A percentile compares a stretch with the other conserved stretches of the same genome.
phyloP scores from a whole-genome alignment of 1,140 invertebrate species.

The Bicyclus anynana region DNA sequence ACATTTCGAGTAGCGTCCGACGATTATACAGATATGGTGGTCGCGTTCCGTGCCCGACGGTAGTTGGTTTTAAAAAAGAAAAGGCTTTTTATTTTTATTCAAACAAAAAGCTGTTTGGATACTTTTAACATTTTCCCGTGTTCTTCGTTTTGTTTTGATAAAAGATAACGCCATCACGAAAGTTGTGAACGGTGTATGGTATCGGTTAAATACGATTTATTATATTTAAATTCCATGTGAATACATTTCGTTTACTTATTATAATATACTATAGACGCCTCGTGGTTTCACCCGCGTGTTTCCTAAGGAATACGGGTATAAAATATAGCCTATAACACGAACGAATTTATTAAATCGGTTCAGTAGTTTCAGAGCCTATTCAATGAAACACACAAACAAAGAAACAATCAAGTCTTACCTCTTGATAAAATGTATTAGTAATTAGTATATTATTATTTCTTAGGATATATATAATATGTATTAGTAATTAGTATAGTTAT shows the following conservation, averaged over 20 bases:
- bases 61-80: conserved; percentile 64
- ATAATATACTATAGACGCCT: no score
- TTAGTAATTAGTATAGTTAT: no score
- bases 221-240: neutral
- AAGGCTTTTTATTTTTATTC: conserved; percentile 44
- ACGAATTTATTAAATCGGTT: no score
- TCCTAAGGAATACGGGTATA: no score
- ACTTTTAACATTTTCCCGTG: conserved; percentile 44
- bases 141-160: conserved; percentile 55
- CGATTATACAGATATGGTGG: conserved; percentile 67
- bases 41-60: conserved; percentile 63
- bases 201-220: conserved; percentile 16
- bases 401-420: no score
- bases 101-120: conserved; percentile 58
- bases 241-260: neutral
- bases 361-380: no score
- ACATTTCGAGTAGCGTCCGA: conserved; percentile 67
- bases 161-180: conserved; percentile 60
- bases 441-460: no score
- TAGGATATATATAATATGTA: no score
- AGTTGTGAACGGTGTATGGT: conserved; percentile 33
- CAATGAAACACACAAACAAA: no score
- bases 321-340: no score
- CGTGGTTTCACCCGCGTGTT: no score
- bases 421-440: no score